Base-by-base conservation (phyloP, 64 coral and sea anemone genomes). In the Montipora cactus region DNA sequence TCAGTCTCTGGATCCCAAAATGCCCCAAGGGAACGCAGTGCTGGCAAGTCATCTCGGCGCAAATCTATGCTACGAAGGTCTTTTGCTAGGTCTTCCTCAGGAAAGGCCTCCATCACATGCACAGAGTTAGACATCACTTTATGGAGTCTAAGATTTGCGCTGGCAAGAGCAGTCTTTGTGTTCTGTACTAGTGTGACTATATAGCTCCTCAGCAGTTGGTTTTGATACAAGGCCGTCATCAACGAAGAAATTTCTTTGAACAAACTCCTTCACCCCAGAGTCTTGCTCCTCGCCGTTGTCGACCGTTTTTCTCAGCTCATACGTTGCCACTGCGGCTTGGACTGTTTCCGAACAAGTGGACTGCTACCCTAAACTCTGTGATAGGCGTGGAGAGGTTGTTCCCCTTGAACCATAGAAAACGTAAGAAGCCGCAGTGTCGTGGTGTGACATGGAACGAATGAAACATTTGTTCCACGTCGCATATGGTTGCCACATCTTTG, bases 251-350 rank as follows among this genome's bases (percentile, higher is more conserved):
- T 89, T 89, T 44, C 52, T 52, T 11, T 89, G 7, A 11, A 91
- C 62, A 45, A 92, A 70, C 13, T 73, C 13, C 80, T 47, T 18
- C 19, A 12, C 59, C 0, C 19, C 73, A 18, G 74, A n/a, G 16
- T 77, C 79, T 5, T 16, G 74, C 14, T 50, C 47, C 84, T 91
- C 89, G 64, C 80, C 89, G 78, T 77, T 59, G 64, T 91, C 89
- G 28, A 23, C 89, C 3, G 88, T 23, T 90, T 15, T 7, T 70
- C n/a, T 48, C 15, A 90, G 4, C 0, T 57, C 88, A 8, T 49
- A 91, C 16, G 89, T 91, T 1, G 89, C 89, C 4, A 91, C 11
- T 1, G 89, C 89, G 89, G 22, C 89, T 91, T 5, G 77, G 89
- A 10, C 89, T 77, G 21, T 90, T 90, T 2, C 76, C 88, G 52